Evolutionary conservation across 35 echinoderm and acorn worm species (phyloP).

Genomic region (Strongylocentrotus purpuratus): DNA sequence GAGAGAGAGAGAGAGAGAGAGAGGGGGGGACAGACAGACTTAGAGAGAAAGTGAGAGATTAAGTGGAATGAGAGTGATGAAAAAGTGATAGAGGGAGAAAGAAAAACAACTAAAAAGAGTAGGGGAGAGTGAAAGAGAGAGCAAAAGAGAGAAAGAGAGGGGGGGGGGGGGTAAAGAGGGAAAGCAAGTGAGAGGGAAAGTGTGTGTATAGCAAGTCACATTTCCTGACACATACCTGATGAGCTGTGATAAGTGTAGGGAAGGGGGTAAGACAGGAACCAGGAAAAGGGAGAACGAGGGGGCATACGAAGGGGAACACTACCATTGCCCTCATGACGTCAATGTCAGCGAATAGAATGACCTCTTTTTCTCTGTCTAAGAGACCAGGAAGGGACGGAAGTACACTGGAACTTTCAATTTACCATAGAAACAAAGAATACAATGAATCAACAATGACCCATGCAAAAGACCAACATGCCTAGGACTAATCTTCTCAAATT

Average conservation of each 20-base stretch:
- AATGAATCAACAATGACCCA: not conserved
- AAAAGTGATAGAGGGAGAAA: not conserved
- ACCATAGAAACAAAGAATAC: not conserved
- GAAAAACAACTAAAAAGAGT: not conserved
- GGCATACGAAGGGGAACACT: not conserved
- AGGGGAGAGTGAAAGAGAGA: not conserved
- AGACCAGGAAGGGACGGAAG: not conserved
- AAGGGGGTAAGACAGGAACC: not conserved
- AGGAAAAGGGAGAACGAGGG: not conserved
- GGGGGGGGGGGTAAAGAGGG: not conserved
- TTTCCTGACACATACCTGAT: not conserved
- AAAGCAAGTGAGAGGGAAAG: not conserved
- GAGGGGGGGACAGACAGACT: too few relatives aligned
- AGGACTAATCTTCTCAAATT: not conserved
- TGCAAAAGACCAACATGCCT: not conserved
- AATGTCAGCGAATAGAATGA: not conserved
- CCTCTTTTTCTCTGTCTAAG: not conserved
- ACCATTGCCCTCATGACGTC: not conserved
- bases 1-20: too few relatives aligned
- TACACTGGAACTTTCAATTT: not conserved
- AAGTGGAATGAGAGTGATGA: too few relatives aligned
- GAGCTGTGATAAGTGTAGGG: not conserved
- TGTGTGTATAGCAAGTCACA: not conserved
- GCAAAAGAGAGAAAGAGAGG: not conserved
- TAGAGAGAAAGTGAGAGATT: too few relatives aligned